A percentile compares a stretch with the other conserved stretches of the same genome.
phyloP scores from a whole-genome alignment of 2,888 invertebrate genomes.

The Eupeodes latifasciatus region DNA sequence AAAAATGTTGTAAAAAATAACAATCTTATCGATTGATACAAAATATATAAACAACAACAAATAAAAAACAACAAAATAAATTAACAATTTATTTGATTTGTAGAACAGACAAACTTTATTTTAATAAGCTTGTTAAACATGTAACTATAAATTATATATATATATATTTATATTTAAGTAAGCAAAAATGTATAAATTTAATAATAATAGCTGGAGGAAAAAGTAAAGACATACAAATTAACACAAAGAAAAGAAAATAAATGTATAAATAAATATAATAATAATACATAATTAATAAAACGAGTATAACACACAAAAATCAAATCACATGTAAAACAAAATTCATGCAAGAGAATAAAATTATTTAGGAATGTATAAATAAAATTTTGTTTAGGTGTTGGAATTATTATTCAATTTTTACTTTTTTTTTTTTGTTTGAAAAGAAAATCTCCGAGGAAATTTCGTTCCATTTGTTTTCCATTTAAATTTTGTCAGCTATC shows the following conservation, averaged over 20 bases:
- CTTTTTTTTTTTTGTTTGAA: too few relatives aligned
- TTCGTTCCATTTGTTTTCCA: too few relatives aligned
- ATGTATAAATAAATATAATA: background rate
- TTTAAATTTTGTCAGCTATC: too few relatives aligned
- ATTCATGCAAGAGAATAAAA: constrained; percentile 24
- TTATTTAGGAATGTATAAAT: constrained; percentile 33
- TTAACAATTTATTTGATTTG: constrained; percentile 13
- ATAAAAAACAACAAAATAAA: background rate
- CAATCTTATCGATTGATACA: background rate
- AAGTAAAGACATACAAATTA: background rate
- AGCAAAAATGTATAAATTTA: constrained; percentile 8
- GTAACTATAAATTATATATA: constrained; percentile 54
- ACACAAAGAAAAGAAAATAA: background rate
- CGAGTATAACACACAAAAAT: background rate
- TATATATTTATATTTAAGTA: constrained; percentile 36
- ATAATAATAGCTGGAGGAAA: background rate
- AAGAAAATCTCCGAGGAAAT: too few relatives aligned
- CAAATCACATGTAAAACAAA: constrained; percentile 18
- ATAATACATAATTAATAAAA: background rate
- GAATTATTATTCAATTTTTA: background rate
- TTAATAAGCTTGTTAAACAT: constrained; percentile 66
- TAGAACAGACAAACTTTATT: constrained; percentile 55
- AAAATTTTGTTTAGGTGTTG: background rate
- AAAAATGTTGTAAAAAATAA: background rate
- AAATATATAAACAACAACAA: background rate